Conservation (phyloP, 2,113 vertebrate species). For the Alces alces region DNA sequence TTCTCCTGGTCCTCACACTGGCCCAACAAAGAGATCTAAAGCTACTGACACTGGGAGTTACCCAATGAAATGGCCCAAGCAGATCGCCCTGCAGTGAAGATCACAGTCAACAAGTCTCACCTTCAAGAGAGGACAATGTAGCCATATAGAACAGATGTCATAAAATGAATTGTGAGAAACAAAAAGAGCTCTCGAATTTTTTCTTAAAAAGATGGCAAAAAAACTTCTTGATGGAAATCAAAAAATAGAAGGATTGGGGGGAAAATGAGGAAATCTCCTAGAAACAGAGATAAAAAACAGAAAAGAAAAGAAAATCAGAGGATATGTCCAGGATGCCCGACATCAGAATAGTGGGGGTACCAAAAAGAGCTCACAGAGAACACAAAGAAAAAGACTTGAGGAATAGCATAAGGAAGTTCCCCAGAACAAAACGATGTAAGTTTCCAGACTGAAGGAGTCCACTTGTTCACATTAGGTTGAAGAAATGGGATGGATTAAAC, state of each 20-base stretch:
- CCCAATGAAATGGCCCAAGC: not conserved
- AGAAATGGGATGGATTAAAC: not conserved
- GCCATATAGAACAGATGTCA: not conserved
- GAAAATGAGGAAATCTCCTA: not conserved
- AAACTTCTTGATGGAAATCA: not conserved
- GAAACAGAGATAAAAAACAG: not conserved
- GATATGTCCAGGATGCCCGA: not conserved
- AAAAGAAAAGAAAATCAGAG: not conserved
- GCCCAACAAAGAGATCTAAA: not conserved
- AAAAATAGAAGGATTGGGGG: not conserved
- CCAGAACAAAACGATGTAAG: not conserved
- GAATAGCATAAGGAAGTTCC: not conserved
- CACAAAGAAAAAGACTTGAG: not conserved
- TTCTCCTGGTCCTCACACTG: not conserved
- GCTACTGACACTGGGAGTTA: not conserved
- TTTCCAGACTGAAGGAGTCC: not conserved
- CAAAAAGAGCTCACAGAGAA: not conserved
- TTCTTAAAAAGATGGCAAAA: not conserved
- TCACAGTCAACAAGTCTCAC: not conserved
- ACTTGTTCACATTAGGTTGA: not conserved
- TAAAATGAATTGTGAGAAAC: not conserved
- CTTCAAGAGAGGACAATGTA: not conserved
- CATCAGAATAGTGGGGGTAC: not conserved
- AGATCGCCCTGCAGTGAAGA: not conserved
- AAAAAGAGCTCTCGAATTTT: not conserved